Percentiles rank a stretch among this genome's conserved stretches.
Conservation (phyloP, 2,888 invertebrate genomes). For the Artemia sinica region DNA sequence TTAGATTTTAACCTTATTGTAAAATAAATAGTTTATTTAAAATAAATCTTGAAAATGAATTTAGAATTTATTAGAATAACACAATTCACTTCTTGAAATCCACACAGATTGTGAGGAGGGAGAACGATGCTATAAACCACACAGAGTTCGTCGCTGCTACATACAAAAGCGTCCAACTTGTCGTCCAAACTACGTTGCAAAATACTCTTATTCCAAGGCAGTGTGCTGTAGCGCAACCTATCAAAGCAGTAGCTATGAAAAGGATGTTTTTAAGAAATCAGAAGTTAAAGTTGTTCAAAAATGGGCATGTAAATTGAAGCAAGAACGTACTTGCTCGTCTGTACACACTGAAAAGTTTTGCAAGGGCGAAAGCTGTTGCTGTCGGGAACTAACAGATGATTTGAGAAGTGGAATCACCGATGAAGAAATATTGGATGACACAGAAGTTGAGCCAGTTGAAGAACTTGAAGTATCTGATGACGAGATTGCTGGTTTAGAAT, state of each 20-base stretch:
- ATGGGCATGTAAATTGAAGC: not conserved
- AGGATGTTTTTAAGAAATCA: not conserved
- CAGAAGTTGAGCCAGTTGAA: not conserved
- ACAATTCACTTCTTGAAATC: no score
- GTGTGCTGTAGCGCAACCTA: not conserved
- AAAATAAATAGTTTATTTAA: no score
- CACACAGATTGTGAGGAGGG: no score
- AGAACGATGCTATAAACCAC: not conserved
- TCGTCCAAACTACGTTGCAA: not conserved
- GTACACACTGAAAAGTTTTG: not conserved
- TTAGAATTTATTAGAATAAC: no score
- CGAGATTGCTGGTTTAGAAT: not conserved
- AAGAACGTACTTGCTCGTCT: not conserved
- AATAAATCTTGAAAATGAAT: no score
- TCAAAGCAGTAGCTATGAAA: not conserved
- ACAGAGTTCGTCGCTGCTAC: not conserved
- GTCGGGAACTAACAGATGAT: not conserved
- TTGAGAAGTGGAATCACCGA: not conserved
- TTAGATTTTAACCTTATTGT: no score
- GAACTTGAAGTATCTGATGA: conserved; percentile 1
- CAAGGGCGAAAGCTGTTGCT: not conserved
- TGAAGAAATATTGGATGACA: not conserved
- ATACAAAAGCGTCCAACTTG: not conserved
- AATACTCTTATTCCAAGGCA: not conserved
- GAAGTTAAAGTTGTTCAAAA: not conserved